Evolutionary conservation across 2,888 invertebrate genomes (phyloP), one percentile per base, ranked within the genome.

Genomic region (Leptinotarsa tumamoca): DNA sequence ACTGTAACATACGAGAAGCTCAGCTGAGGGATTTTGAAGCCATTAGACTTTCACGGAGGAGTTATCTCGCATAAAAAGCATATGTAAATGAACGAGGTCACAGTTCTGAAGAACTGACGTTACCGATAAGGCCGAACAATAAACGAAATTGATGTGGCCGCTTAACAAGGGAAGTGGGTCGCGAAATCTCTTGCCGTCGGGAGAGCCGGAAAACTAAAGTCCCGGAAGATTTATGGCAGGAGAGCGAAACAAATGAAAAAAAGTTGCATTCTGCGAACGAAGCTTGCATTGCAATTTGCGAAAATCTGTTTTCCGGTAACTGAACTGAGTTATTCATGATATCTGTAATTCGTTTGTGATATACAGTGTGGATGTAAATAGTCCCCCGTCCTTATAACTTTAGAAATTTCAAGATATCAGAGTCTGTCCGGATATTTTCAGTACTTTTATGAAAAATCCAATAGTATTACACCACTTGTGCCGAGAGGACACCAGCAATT

Each of bases 41-140:
- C 58, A 58, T 58, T 58, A 58, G 14, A 23, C 58, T 58, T 23
- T 4, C 14, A 21, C 15, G 3, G 23, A 14, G 23, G 15, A 27
- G 27, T 23, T 58, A 58, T 58, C 58, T 23, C 23, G 21, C 13
- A 63, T 43, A 63, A 18, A 43, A 63, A 63, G 43, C 63, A 63
- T 63, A 63, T 63, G 63, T 63, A 63, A 63, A 63, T 63, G 43
- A 63, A 63, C 27, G 27, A 33, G 63, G 63, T 43, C 63, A 63
- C 63, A 63, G 43, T 63, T 63, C n/a, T 15, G n/a, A 10, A 63
- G 63, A 63, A 63, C 10, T 63, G 14, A 63, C 27, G 63, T 33
- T 63, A 63, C 33, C 43, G 70, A 70, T 70, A 70, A 70, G 70
- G 43, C 49, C 21, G 58, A 10, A 50, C 43, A 70, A 70, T 70